Evolutionary conservation across 2,888 invertebrate genomes (phyloP), one percentile per base, ranked within the genome.

Genomic region (Eumacrocentrus americanus): DNA sequence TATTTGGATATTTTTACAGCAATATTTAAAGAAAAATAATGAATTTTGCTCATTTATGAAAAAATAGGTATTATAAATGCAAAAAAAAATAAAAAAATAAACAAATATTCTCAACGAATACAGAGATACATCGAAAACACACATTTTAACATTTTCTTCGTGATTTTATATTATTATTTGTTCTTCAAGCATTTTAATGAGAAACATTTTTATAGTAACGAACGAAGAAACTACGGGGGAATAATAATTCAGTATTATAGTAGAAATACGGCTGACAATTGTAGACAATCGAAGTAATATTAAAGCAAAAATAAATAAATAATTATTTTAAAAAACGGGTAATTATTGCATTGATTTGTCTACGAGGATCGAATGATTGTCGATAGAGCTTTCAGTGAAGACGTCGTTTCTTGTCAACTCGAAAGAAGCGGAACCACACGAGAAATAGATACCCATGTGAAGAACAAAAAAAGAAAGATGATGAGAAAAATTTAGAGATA

Each of bases 41-140:
- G n/a, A n/a, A n/a, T n/a, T n/a, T n/a, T n/a, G n/a, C n/a, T n/a
- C n/a, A n/a, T n/a, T n/a, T n/a, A n/a, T n/a, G n/a, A n/a, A n/a
- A n/a, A n/a, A n/a, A n/a, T n/a, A 60, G 61, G 62, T 60, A 42
- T 60, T 58, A 42, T 52, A 46, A 52, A 61, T 54, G 50, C n/a
- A 60, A 40, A 9, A 42, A 4, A 3, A 20, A 2, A 7, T 4
- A 35, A 35, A 35, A 4, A 1, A 11, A 20, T 20, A 1, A 22
- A 23, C 14, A 4, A 46, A 25, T n/a, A 25, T 23, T 46, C 23
- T 46, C 25, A 25, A 46, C 46, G 12, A 25, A n/a, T 22, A 4
- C 46, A 3, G 12, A 5, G 23, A 11, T 46, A 12, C 23, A 25
- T 46, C 14, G 46, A 25, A 20, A 2, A 14, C 20, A 12, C 12